Percentiles rank a stretch among this genome's conserved stretches.
Conservation (phyloP, 2,888 invertebrate species). For the Zaprionus obscuricornis region DNA sequence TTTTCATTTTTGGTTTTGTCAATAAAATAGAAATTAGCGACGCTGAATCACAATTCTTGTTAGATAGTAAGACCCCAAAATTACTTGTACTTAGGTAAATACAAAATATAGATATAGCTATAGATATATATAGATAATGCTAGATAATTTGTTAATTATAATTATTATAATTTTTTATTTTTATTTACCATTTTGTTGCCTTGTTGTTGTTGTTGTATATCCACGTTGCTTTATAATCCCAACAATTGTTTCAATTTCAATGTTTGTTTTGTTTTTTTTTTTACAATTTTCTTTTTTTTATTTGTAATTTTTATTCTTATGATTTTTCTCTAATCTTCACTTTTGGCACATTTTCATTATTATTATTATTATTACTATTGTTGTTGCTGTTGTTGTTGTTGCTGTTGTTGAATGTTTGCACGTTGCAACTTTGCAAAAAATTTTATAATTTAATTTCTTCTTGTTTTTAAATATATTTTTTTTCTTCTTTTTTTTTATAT, state of each 20-base stretch:
- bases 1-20: too few relatives aligned
- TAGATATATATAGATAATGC: conserved; percentile 12
- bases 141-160: conserved; percentile 17
- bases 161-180: conserved; percentile 13
- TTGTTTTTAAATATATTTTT: too few relatives aligned
- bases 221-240: conserved; percentile 52
- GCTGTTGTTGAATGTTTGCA: conserved; percentile 36
- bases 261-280: conserved; percentile 36
- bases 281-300: conserved; percentile 28
- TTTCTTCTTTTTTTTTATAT: too few relatives aligned
- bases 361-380: not conserved
- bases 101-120: conserved; percentile 26
- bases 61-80: conserved; percentile 16
- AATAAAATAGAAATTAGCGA: conserved; percentile 75
- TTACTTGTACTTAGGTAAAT: conserved; percentile 5
- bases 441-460: conserved; percentile 25
- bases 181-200: conserved; percentile 75
- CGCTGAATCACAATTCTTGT: conserved; percentile 67
- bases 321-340: conserved; percentile 4
- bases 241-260: conserved; percentile 23
- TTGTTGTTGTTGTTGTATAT: conserved; percentile 22
- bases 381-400: not conserved
- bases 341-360: conserved; percentile 55
- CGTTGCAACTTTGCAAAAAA: conserved; percentile 45
- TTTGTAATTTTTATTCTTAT: conserved; percentile 32